Percentiles rank a stretch among this genome's conserved stretches.
Evolutionary conservation across 2,113 vertebrate species (phyloP).

Genomic region (Tautogolabrus adspersus): DNA sequence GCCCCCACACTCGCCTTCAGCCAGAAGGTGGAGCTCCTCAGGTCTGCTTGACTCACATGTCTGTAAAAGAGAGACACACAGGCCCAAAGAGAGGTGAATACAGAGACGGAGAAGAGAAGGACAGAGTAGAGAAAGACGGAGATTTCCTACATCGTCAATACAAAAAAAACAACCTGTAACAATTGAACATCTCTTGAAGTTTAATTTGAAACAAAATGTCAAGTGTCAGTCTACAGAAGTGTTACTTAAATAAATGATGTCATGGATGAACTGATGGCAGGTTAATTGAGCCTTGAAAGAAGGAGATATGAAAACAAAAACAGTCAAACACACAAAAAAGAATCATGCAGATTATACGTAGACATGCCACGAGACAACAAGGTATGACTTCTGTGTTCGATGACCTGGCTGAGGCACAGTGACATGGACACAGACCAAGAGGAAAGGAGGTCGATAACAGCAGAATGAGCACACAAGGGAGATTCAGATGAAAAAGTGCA

Average conservation of each 20-base stretch:
- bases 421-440: neutral
- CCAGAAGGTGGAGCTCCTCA: constrained; percentile 96
- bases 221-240: neutral
- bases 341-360: constrained; percentile 9
- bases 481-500: constrained; percentile 10
- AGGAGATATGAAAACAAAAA: constrained; percentile 10
- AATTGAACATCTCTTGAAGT: neutral
- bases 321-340: constrained; percentile 18
- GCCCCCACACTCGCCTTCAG: constrained; percentile 94
- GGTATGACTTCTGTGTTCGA: constrained; percentile 17
- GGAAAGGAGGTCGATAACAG: neutral
- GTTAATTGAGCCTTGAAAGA: neutral
- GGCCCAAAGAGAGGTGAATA: neutral
- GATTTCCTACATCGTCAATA: neutral
- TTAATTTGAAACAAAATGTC: neutral
- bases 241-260: too few species aligned
- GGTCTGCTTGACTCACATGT: constrained; percentile 91
- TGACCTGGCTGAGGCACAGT: constrained; percentile 3
- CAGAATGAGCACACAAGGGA: neutral
- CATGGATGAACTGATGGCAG: constrained; percentile 4
- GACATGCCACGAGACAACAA: constrained; percentile 12
- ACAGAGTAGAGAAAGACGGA: neutral
- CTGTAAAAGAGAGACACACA: constrained; percentile 80
- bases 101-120: neutral
- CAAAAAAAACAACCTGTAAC: neutral